A percentile compares a stretch with the other conserved stretches of the same genome.
These are phyloP conservation scores for Okapia johnstoni DNA, from an alignment of 2,113 vertebrate genomes.

Conservation along the genomic window DNA sequence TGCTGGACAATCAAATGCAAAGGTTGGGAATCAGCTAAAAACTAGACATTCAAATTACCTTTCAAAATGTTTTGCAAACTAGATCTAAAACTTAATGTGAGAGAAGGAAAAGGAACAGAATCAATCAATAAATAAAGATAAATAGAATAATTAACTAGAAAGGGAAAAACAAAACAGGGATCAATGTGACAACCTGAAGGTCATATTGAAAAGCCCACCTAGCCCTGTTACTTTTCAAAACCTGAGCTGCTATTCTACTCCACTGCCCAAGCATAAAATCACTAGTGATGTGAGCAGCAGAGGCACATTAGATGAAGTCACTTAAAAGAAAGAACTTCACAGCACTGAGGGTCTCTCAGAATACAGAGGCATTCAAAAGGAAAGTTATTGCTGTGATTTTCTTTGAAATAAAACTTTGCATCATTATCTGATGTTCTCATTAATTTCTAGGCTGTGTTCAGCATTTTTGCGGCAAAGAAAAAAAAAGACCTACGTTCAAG, in stretches of 20 bases:
- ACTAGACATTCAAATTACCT: neutral
- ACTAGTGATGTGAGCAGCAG: slow-evolving; percentile 37
- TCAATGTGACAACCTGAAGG: neutral
- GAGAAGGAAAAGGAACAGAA: neutral
- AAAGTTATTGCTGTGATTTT: neutral
- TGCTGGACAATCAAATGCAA: neutral
- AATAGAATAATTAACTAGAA: slow-evolving; percentile 1
- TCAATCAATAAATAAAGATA: neutral
- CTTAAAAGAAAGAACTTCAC: slow-evolving; percentile 25
- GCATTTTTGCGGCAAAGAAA: neutral
- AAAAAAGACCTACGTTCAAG: neutral
- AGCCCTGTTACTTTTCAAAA: slow-evolving; percentile 21
- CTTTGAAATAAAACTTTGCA: slow-evolving; percentile 28
- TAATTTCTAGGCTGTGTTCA: slow-evolving; percentile 33
- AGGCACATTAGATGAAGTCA: neutral
- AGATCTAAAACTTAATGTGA: neutral
- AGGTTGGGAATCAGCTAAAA: neutral
- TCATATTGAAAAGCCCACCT: slow-evolving; percentile 30
- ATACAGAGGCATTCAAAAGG: slow-evolving; percentile 22
- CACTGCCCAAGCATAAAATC: slow-evolving; percentile 29
- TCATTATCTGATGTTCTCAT: neutral
- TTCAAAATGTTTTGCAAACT: neutral
- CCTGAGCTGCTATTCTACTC: slow-evolving; percentile 21
- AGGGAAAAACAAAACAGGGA: slow-evolving; percentile 33
- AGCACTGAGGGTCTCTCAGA: slow-evolving; percentile 25